Evolutionary conservation across 2,113 vertebrate genomes (phyloP).

Genomic region (Chiloscyllium plagiosum): DNA sequence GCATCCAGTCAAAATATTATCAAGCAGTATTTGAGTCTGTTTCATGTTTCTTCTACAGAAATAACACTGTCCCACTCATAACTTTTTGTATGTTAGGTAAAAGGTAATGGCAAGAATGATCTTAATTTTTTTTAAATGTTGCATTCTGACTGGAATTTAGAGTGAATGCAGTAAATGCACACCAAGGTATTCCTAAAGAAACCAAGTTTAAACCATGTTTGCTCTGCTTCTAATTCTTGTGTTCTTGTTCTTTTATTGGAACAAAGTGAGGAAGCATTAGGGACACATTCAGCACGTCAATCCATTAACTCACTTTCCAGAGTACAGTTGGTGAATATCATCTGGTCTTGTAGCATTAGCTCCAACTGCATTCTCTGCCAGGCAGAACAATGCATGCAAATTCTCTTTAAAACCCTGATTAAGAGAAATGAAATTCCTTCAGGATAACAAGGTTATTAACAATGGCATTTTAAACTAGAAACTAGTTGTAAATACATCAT

Average conservation of each 20-base stretch:
- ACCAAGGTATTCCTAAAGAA: not conserved
- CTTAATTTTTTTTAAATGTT: too few species aligned
- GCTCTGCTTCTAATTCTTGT: not conserved
- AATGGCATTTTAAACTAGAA: not conserved
- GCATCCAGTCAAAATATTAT: not conserved
- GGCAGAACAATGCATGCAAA: slow-evolving; percentile 41
- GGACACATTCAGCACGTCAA: too few species aligned
- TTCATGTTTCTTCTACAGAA: not conserved
- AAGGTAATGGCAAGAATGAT: not conserved
- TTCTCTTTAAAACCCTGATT: slow-evolving; percentile 41
- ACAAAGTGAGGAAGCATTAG: not conserved
- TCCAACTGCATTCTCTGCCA: slow-evolving; percentile 41
- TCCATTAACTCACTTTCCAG: slow-evolving; percentile 40
- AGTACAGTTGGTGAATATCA: slow-evolving; percentile 40
- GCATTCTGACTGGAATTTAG: not conserved
- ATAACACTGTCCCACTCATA: not conserved
- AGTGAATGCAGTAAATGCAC: not conserved
- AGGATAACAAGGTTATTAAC: not conserved
- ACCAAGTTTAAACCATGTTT: not conserved
- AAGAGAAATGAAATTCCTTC: not conserved
- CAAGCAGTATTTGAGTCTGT: not conserved
- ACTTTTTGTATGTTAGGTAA: not conserved
- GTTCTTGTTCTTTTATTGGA: not conserved
- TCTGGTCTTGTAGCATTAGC: slow-evolving; percentile 40
- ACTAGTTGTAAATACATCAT: not conserved